Base-by-base conservation (phyloP, 23 tunicate genomes). In the Halocynthia roretzi region DNA sequence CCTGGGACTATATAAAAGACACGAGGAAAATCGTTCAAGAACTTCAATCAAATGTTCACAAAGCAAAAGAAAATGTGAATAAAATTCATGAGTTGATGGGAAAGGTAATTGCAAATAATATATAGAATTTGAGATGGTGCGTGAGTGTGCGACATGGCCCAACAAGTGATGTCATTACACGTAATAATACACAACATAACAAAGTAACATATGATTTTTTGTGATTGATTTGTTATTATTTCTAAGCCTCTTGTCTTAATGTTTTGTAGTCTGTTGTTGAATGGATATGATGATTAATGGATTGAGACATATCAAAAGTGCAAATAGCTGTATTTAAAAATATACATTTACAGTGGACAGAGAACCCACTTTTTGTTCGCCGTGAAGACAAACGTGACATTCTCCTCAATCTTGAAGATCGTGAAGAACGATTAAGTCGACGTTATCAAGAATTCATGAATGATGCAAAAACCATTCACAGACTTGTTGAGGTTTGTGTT, bases 1-100 rank as follows among this genome's bases (percentile, higher is more conserved):
- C 97, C 10, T 90, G 97, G 97, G 87, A 85, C 17, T 90, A 90
- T 87, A 90, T 90, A 20, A 76, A 80, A 52, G 73, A 77, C 0
- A 85, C 87, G 48, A 76, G 89, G 22, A 69, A 75, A 15, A 40
- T 52, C 19, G 97, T 90, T 48, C 77, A 80, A 55, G 82, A 84
- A 65, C 71, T 90, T 6, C 84, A 90, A 77, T 74, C 83, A 8
- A 67, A 87, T 77, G 81, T 85, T 5, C 85, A 85, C 76, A 84
- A 85, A 66, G 80, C 97, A 31, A 90, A 90, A 66, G 85, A 81
- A 62, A 90, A 90, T 65, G 76, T 90, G 58, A 70, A 68, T 7
- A 77, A 71, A 14, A 90, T 90, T 4, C 71, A 81, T 18, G n/a
- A 76, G 10, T 85, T 90, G 11, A 85, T 90, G 90, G 81, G 77